phyloP scores from a whole-genome alignment of 2,797 vertebrate genomes.

The Acanthopagrus latus region DNA sequence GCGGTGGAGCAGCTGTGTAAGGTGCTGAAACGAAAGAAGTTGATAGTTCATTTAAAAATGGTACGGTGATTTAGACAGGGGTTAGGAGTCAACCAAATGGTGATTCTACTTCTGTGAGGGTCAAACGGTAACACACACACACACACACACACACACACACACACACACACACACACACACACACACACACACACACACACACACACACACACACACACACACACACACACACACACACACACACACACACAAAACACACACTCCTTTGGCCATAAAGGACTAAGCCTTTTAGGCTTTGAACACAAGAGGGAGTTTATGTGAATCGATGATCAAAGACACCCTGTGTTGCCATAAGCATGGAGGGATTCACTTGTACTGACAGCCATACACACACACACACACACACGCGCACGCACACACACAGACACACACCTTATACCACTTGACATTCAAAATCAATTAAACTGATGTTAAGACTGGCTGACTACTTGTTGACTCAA shows the following conservation, averaged over 20 bases:
- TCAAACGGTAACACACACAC: slow-evolving; percentile 49
- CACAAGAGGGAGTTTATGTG: slow-evolving; percentile 83
- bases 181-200: no score
- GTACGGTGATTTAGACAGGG: neutral
- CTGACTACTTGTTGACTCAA: slow-evolving; percentile 71
- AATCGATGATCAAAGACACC: slow-evolving; percentile 82
- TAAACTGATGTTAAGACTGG: slow-evolving; percentile 77
- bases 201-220: no score
- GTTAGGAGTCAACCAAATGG: slow-evolving; percentile 21
- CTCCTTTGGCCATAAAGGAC: slow-evolving; percentile 89
- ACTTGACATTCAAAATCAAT: slow-evolving; percentile 83
- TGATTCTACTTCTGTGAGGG: slow-evolving; percentile 38
- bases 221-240: slow-evolving; percentile 32
- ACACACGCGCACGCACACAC: slow-evolving; percentile 29
- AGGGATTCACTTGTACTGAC: slow-evolving; percentile 79
- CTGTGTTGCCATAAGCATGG: slow-evolving; percentile 88
- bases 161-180: slow-evolving; percentile 83
- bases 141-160: slow-evolving; percentile 64
- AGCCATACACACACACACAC: slow-evolving; percentile 7
- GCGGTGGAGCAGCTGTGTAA: neutral
- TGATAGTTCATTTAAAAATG: neutral
- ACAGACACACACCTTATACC: slow-evolving; percentile 58
- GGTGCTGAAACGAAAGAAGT: neutral
- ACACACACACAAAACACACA: slow-evolving; percentile 74
- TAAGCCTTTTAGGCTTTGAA: slow-evolving; percentile 85